Conservation (phyloP, 2,888 invertebrate genomes). For the Chesias legatella region DNA sequence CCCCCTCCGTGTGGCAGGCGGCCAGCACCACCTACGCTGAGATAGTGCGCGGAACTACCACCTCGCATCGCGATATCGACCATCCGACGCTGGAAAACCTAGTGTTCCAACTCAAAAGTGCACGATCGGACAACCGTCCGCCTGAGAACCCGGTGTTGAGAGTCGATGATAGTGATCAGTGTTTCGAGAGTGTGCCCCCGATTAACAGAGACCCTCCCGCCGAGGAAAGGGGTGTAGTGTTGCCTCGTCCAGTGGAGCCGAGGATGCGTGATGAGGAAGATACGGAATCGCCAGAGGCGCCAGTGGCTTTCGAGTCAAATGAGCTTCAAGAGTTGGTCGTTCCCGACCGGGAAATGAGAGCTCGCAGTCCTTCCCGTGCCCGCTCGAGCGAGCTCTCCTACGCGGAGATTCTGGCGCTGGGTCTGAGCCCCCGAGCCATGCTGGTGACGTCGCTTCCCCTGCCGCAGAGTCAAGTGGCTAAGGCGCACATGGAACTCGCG, state of each 20-base stretch:
- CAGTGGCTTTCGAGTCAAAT: no score
- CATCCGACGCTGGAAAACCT: conserved; percentile 39
- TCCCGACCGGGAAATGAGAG: conserved; percentile 39
- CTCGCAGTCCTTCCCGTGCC: conserved; percentile 46
- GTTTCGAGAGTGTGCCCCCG: conserved; percentile 28
- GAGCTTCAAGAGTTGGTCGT: no score
- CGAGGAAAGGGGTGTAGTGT: conserved; percentile 7
- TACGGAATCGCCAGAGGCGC: no score
- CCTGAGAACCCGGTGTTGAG: conserved; percentile 52
- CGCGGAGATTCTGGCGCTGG: conserved; percentile 86
- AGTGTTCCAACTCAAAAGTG: no score
- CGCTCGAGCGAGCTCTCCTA: conserved; percentile 85
- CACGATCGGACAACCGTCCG: conserved; percentile 22
- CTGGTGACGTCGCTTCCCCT: conserved; percentile 52
- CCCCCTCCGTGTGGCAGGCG: conserved; percentile 85
- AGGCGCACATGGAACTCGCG: conserved; percentile 60
- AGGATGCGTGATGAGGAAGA: conserved; percentile 21
- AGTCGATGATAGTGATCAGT: conserved; percentile 60
- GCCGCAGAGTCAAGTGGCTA: conserved; percentile 64
- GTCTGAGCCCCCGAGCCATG: conserved; percentile 68
- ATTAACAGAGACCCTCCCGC: conserved; percentile 21
- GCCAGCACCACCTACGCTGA: conserved; percentile 90
- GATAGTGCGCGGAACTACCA: conserved; percentile 87
- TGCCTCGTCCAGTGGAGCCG: conserved; percentile 19
- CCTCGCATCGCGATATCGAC: conserved; percentile 56